Evolutionary conservation across 2,888 invertebrate species (phyloP), one percentile per base, ranked within the genome.

Genomic region (Orthosia incerta): DNA sequence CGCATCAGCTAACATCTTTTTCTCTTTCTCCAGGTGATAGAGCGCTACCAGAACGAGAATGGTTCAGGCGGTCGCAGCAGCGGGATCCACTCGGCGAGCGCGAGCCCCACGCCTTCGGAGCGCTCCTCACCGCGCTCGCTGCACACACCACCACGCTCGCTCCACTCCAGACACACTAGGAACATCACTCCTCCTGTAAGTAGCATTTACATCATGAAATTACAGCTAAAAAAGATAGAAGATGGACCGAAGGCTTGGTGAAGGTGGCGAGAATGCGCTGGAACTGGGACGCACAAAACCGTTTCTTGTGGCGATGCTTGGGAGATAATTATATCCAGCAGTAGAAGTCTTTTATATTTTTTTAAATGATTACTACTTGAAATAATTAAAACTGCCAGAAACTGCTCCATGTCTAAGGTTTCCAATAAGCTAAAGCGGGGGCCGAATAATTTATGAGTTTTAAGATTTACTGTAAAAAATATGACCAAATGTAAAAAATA

Each of bases 11-110:
- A 48, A 46, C 31, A 45, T 23, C 2, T 31, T 3, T 1, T 4
- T 31, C 12, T 64, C 57, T 71, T 26, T 61, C 87, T 92, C 1
- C 94, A 97, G 97, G 97, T 97, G 83, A 97, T 97, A 85, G 97
- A 97, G 89, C 97, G 97, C 81, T 97, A 97, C 89, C 97, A 97
- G 93, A 96, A 96, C 68, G 97, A 97, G 88, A 94, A 94, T 79
- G 95, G 96, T 23, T 96, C 97, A 13, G 97, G 97, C 2, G 97
- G 96, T 5, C 96, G 97, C 87, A 97, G 97, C 93, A 97, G 97
- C 89, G 96, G 97, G 18, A 96, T 97, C 84, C 96, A 96, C 89
- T 96, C 96, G 0, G 96, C 96, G 73, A 96, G 96, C 83, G 96
- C 96, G 71, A 96, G 96, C 80, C 96, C 96, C 51, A 96, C 96